Evolutionary conservation across 2,113 vertebrate species (phyloP).

Genomic region (Lampris incognitus): DNA sequence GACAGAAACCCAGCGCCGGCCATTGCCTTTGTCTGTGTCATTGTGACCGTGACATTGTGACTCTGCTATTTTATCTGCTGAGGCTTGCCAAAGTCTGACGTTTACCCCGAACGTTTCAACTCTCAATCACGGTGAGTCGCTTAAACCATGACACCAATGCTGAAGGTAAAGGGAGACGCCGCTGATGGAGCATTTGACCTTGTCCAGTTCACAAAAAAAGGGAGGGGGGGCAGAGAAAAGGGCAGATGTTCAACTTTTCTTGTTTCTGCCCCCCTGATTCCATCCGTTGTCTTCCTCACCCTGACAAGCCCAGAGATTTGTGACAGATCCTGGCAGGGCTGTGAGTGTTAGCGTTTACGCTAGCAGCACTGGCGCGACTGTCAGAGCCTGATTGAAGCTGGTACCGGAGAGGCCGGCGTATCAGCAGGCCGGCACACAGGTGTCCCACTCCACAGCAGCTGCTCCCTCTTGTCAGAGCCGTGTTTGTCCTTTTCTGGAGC

Average conservation of each 20-base stretch:
- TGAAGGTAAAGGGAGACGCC: conserved; percentile 6
- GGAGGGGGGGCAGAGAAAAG: conserved; percentile 9
- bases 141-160: conserved; percentile 16
- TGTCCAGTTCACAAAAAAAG: background rate
- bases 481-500: conserved; percentile 73
- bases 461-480: conserved; percentile 73
- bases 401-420: conserved; percentile 47
- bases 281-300: conserved; percentile 23
- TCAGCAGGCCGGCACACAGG: conserved; percentile 61
- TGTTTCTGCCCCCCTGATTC: background rate
- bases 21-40: background rate
- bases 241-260: background rate
- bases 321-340: conserved; percentile 51
- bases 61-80: conserved; percentile 16
- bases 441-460: conserved; percentile 68
- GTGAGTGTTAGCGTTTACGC: conserved; percentile 45
- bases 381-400: conserved; percentile 71
- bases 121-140: background rate
- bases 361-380: conserved; percentile 42
- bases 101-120: conserved; percentile 17
- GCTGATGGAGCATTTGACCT: conserved; percentile 37
- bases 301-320: conserved; percentile 51
- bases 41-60: background rate
- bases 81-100: conserved; percentile 7
- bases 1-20: background rate